These are phyloP conservation scores for Bathynomus jamesi DNA, from an alignment of 1,140 invertebrate genomes.

Conservation along the genomic window DNA sequence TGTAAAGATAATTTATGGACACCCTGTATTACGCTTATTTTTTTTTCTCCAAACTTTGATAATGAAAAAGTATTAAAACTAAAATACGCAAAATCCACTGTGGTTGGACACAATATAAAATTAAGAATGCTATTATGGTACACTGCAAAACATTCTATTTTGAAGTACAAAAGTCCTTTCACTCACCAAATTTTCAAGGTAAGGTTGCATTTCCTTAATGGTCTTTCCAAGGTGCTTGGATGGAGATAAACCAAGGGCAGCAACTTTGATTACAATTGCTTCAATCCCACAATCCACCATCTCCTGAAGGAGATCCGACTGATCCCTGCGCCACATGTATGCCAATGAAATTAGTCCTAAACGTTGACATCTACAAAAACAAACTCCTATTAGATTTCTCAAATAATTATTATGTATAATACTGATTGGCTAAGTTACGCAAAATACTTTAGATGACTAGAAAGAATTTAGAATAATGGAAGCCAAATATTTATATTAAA, in stretches of 20 bases:
- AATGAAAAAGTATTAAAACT: too few species aligned
- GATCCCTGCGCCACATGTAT: constrained; percentile 90
- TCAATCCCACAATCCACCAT: constrained; percentile 90
- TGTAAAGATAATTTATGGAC: background rate
- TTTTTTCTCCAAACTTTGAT: too few species aligned
- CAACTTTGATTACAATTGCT: constrained; percentile 94
- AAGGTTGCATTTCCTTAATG: constrained; percentile 71
- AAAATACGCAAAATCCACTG: too few species aligned
- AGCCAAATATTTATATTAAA: too few species aligned
- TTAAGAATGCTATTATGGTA: background rate
- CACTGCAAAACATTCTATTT: background rate
- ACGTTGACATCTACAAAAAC: constrained; percentile 65
- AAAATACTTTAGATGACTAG: too few species aligned
- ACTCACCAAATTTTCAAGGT: constrained; percentile 72
- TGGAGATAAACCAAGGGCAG: constrained; percentile 79
- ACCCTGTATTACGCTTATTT: background rate
- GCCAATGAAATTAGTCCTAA: constrained; percentile 79
- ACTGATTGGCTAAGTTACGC: too few species aligned
- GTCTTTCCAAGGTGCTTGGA: constrained; percentile 78
- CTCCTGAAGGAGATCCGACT: constrained; percentile 87
- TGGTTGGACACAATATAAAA: background rate
- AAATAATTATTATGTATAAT: too few species aligned
- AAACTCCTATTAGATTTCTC: too few species aligned
- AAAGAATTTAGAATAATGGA: too few species aligned
- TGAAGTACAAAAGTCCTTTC: constrained; percentile 1